These are phyloP conservation scores for Channallabes apus DNA, from an alignment of 2,797 vertebrate species.

Conservation along the genomic window DNA sequence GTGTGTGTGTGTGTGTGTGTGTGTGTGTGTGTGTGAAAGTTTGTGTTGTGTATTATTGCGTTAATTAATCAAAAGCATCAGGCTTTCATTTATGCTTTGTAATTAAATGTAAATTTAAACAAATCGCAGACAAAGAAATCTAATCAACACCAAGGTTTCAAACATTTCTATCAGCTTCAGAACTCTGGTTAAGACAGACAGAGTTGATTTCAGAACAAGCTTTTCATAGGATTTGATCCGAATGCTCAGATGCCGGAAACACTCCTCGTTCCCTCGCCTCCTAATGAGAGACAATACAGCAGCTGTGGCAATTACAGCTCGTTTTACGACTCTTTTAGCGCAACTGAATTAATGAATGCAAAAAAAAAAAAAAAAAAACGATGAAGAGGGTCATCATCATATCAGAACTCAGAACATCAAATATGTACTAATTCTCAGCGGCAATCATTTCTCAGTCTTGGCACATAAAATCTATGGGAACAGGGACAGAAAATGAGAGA, in stretches of 20 bases:
- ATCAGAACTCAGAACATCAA: conserved; percentile 21
- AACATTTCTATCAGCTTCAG: neutral
- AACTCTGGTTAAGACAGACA: conserved; percentile 1
- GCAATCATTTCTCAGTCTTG: conserved; percentile 9
- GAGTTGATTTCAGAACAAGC: conserved; percentile 33
- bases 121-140: neutral
- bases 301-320: conserved; percentile 45
- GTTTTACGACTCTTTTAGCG: conserved; percentile 34
- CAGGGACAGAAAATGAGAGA: neutral
- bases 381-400: conserved; percentile 22
- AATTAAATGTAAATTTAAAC: neutral
- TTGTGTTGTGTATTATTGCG: neutral
- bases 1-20: too few relatives aligned
- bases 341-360: conserved; percentile 22
- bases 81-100: neutral
- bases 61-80: neutral
- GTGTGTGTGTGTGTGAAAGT: too few relatives aligned
- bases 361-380: neutral
- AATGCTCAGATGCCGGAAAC: conserved; percentile 16
- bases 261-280: conserved; percentile 12
- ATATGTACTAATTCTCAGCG: neutral
- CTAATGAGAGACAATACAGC: conserved; percentile 36
- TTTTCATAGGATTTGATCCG: conserved; percentile 44
- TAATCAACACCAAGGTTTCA: conserved; percentile 8
- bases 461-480: neutral